phyloP scores from a whole-genome alignment of 2,113 vertebrate genomes.

The Psilopsiagon aymara region DNA sequence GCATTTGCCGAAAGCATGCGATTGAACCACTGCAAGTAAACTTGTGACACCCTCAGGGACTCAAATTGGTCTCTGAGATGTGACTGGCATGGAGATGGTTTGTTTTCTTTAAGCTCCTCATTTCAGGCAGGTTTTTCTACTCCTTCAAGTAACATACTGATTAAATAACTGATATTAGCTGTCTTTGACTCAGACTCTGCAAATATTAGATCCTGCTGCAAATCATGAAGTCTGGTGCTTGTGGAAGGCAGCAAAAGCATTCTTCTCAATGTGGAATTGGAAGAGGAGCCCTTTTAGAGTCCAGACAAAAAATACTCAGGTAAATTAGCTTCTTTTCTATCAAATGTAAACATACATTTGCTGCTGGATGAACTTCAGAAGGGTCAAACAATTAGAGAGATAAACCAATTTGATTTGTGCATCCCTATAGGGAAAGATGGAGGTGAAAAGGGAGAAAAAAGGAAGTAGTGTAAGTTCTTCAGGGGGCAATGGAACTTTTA shows the following conservation, averaged over 20 bases:
- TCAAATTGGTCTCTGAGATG: accelerated
- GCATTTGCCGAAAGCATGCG: neutral
- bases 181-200: neutral
- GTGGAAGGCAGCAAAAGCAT: neutral
- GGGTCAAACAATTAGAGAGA: neutral
- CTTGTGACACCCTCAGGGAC: neutral
- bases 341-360: neutral
- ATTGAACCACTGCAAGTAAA: neutral
- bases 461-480: neutral
- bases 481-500: neutral
- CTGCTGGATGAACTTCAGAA: neutral
- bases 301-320: neutral
- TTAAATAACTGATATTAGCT: neutral
- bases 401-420: neutral
- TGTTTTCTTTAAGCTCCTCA: neutral
- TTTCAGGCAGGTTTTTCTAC: neutral
- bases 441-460: neutral
- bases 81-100: neutral
- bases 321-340: neutral
- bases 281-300: neutral
- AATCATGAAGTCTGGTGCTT: neutral
- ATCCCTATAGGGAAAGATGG: neutral
- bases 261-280: neutral
- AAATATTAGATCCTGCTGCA: neutral
- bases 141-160: neutral